Percentiles rank a stretch among this genome's conserved stretches.
phyloP scores from a whole-genome alignment of 1,140 invertebrate species.

The Galleria mellonella region DNA sequence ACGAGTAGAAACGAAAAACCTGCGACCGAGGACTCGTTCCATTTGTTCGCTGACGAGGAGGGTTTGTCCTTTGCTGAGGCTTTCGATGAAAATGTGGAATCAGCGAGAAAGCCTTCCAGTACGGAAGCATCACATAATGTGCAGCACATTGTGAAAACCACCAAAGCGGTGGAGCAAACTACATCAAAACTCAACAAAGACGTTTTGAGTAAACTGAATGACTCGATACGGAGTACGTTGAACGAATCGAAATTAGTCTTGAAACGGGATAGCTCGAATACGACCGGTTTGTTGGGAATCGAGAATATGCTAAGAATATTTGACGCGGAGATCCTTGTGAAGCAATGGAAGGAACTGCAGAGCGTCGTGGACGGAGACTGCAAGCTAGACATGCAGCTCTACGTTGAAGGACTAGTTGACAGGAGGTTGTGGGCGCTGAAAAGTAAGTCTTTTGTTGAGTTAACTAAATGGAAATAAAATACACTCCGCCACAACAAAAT shows the following conservation, averaged over 20 bases:
- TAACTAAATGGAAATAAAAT: too few species aligned
- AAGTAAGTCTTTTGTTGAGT: constrained; percentile 74
- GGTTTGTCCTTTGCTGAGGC: constrained; percentile 54
- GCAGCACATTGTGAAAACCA: constrained; percentile 56
- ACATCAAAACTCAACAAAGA: constrained; percentile 41
- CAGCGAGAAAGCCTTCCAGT: constrained; percentile 29
- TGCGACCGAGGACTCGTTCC: constrained; percentile 42
- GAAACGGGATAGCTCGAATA: constrained; percentile 23
- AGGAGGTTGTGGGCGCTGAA: constrained; percentile 82
- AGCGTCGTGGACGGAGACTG: constrained; percentile 65
- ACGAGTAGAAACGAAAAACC: constrained; percentile 23
- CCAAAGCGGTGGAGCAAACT: constrained; percentile 37
- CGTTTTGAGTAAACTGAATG: constrained; percentile 35
- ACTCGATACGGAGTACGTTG: constrained; percentile 41
- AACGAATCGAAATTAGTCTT: constrained; percentile 44
- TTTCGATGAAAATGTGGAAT: constrained; percentile 28
- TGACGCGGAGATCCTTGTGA: constrained; percentile 67
- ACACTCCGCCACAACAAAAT: too few species aligned
- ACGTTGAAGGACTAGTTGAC: constrained; percentile 77
- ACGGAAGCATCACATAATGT: constrained; percentile 61
- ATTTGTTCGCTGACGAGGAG: constrained; percentile 56
- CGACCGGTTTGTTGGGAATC: constrained; percentile 57
- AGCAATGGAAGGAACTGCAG: constrained; percentile 62
- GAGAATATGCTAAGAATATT: constrained; percentile 73
- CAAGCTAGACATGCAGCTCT: constrained; percentile 76